Evolutionary conservation across 1,140 invertebrate genomes (phyloP).

Genomic region (Vanessa tameamea): DNA sequence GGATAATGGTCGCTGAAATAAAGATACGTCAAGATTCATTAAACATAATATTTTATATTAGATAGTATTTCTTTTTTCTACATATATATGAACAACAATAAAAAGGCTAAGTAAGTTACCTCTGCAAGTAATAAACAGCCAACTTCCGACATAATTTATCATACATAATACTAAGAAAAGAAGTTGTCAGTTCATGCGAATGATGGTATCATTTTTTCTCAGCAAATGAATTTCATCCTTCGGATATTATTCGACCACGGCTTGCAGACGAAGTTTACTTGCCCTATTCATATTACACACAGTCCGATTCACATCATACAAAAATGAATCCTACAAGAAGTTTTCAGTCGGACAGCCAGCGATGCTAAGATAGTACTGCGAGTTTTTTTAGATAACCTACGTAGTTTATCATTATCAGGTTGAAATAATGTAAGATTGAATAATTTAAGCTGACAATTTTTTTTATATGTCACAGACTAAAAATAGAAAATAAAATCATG

Average conservation of each 20-base stretch:
- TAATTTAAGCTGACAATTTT: too few species aligned
- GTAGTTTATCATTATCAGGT: too few species aligned
- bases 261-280: constrained; percentile 25
- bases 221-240: constrained; percentile 23
- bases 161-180: constrained; percentile 13
- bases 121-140: constrained; percentile 7
- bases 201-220: constrained; percentile 21
- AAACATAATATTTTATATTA: too few species aligned
- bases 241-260: constrained; percentile 21
- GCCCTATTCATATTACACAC: constrained; percentile 20
- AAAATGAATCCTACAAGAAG: constrained; percentile 5
- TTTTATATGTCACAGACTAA: too few species aligned
- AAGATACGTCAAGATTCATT: too few species aligned
- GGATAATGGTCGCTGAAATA: too few species aligned
- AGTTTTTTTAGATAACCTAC: too few species aligned
- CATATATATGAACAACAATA: constrained; percentile 1
- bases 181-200: constrained; percentile 19
- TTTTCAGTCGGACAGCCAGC: neutral
- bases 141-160: constrained; percentile 17
- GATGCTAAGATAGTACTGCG: neutral
- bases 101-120: neutral
- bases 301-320: constrained; percentile 17
- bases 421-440: too few species aligned
- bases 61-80: neutral
- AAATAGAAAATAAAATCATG: too few species aligned